Conservation (phyloP, 2,113 vertebrate genomes). For the Bambusicola thoracicus region DNA sequence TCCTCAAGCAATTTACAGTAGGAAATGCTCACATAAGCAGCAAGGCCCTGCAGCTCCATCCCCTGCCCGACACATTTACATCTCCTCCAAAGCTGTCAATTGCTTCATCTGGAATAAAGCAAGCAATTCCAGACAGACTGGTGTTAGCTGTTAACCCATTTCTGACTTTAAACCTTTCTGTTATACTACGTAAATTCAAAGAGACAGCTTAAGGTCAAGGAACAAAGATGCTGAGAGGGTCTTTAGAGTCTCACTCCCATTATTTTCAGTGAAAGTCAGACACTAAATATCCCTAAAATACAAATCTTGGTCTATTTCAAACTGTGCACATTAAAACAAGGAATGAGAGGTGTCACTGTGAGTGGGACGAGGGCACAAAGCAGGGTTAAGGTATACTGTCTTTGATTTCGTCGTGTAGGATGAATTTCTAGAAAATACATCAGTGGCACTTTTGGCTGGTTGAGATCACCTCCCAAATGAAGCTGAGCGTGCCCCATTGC, state of each 20-base stretch:
- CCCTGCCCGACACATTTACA: neutral
- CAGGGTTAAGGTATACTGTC: neutral
- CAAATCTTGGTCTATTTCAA: neutral
- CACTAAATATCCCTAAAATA: neutral
- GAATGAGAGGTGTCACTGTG: neutral
- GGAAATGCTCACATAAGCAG: neutral
- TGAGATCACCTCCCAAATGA: neutral
- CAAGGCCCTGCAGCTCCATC: neutral
- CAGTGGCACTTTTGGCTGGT: neutral
- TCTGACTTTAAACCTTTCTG: neutral
- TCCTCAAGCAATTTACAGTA: neutral
- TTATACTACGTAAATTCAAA: neutral
- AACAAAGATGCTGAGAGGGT: neutral
- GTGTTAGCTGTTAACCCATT: neutral
- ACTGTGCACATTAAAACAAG: neutral
- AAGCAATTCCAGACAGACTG: neutral
- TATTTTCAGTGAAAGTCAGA: neutral
- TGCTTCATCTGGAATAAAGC: neutral
- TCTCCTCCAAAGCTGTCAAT: neutral
- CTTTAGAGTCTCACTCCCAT: neutral
- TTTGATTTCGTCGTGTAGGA: neutral
- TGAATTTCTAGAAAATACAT: neutral
- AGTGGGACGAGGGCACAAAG: neutral
- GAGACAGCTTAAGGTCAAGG: neutral
- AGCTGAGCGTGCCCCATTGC: neutral